Percentiles rank a stretch among this genome's conserved stretches.
Conservation (phyloP, 2,888 invertebrate genomes). For the Psylliodes chrysocephalus region DNA sequence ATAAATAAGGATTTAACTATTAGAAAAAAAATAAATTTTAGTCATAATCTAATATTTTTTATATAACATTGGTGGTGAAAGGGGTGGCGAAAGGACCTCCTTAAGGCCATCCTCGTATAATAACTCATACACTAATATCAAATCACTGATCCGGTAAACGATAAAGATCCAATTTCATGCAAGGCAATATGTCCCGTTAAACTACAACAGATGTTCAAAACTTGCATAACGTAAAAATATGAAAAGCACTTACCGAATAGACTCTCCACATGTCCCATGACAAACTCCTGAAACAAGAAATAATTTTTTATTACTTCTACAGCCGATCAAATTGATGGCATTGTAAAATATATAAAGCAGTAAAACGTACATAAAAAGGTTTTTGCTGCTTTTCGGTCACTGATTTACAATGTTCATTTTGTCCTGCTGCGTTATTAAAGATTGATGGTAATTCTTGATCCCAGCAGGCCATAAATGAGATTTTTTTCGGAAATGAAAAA, state of each 20-base stretch:
- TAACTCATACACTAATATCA: too few species aligned
- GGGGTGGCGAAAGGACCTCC: too few species aligned
- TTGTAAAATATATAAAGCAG: slow-evolving; percentile 17
- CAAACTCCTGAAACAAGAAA: slow-evolving; percentile 21
- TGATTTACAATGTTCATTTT: slow-evolving; percentile 14
- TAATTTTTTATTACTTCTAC: slow-evolving; percentile 8
- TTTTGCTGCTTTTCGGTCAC: slow-evolving; percentile 25
- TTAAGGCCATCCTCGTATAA: too few species aligned
- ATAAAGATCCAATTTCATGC: slow-evolving; percentile 1
- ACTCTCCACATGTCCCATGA: slow-evolving; percentile 14
- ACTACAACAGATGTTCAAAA: slow-evolving; percentile 18
- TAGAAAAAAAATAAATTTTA: too few species aligned
- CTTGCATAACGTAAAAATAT: slow-evolving; percentile 10
- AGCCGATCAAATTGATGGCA: slow-evolving; percentile 16
- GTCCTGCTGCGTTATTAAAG: slow-evolving; percentile 4
- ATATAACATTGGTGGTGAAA: too few species aligned
- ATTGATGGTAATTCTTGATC: slow-evolving; percentile 16
- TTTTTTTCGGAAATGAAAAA: not conserved
- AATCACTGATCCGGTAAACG: too few species aligned
- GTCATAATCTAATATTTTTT: too few species aligned
- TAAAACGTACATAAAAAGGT: slow-evolving; percentile 14
- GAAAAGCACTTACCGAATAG: slow-evolving; percentile 13
- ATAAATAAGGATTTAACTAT: too few species aligned
- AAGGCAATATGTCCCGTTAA: slow-evolving; percentile 9
- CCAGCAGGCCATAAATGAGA: not conserved